phyloP scores from a whole-genome alignment of 1,140 invertebrate species.

The Limonius californicus region DNA sequence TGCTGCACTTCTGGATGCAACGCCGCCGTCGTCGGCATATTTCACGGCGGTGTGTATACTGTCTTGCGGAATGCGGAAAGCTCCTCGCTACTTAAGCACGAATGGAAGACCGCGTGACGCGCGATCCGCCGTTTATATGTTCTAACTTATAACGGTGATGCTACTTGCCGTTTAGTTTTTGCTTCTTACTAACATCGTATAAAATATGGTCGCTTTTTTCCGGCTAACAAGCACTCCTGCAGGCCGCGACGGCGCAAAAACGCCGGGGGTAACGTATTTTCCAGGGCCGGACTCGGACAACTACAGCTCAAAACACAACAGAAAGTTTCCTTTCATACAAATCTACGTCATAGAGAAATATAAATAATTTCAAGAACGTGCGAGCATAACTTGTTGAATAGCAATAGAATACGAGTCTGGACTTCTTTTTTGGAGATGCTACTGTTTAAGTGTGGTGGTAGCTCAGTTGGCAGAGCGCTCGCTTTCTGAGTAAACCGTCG shows the following conservation, averaged over 20 bases:
- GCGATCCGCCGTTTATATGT: background rate
- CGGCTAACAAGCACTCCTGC: background rate
- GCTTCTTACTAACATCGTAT: background rate
- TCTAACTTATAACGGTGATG: background rate
- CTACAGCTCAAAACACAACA: too few species aligned
- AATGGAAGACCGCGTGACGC: background rate
- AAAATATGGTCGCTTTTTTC: background rate
- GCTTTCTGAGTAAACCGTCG: too few species aligned
- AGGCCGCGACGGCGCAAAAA: background rate
- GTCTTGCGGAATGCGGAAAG: background rate
- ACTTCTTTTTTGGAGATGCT: too few species aligned
- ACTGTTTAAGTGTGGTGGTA: too few species aligned
- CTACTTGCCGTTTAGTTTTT: background rate
- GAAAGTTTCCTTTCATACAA: too few species aligned
- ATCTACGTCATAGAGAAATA: too few species aligned
- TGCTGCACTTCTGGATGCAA: background rate
- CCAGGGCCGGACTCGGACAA: too few species aligned
- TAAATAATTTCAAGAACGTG: too few species aligned
- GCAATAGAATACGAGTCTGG: too few species aligned
- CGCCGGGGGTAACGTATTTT: too few species aligned
- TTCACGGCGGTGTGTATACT: background rate
- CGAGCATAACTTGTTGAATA: too few species aligned
- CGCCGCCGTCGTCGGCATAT: background rate
- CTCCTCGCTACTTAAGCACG: constrained; percentile 1
- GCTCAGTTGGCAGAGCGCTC: too few species aligned